These are phyloP conservation scores for Lepidochrysops patricia DNA, from an alignment of 2,888 invertebrate species.

Conservation along the genomic window DNA sequence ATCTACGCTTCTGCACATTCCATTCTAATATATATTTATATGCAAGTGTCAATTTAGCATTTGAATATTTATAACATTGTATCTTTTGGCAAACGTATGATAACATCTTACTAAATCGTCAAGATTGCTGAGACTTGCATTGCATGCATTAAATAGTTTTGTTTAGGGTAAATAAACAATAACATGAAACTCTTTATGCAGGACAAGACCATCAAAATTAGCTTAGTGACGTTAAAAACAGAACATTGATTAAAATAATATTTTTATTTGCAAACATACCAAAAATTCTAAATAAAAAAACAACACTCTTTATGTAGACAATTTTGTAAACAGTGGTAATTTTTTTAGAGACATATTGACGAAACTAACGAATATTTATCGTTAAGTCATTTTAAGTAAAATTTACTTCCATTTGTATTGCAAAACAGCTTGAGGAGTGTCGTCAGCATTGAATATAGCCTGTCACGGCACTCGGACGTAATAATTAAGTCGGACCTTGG, in stretches of 20 bases:
- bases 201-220: too few relatives aligned
- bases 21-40: conserved; percentile 66
- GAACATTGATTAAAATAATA: too few relatives aligned
- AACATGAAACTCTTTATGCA: too few relatives aligned
- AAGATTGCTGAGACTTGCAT: neutral
- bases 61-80: conserved; percentile 26
- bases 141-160: neutral
- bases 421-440: neutral
- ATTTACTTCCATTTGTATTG: neutral
- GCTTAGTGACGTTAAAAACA: too few relatives aligned
- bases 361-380: neutral
- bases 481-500: conserved; percentile 3
- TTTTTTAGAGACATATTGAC: too few relatives aligned
- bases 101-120: neutral
- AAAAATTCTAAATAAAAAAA: too few relatives aligned
- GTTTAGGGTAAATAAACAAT: neutral
- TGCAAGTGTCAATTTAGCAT: conserved; percentile 68
- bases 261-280: too few relatives aligned
- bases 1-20: conserved; percentile 66
- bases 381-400: neutral
- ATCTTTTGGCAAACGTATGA: conserved; percentile 41
- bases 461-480: conserved; percentile 1
- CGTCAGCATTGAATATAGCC: neutral
- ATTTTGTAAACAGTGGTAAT: too few relatives aligned
- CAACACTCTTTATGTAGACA: too few relatives aligned